Evolutionary conservation across 2,797 vertebrate genomes (phyloP).

Genomic region (Dryobates pubescens): DNA sequence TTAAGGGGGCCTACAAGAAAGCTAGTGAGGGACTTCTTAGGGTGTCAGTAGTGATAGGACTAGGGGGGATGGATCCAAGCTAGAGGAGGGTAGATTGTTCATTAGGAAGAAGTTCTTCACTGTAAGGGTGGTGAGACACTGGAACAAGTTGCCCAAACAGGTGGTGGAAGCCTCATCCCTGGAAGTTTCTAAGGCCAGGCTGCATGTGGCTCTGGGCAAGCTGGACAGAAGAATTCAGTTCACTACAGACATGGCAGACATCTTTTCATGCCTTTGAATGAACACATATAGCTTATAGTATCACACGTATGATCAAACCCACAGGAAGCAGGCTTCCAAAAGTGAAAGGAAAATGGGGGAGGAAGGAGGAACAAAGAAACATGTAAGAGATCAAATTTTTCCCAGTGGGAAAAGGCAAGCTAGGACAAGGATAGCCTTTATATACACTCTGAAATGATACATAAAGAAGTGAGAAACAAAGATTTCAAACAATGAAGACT

Average conservation of each 20-base stretch:
- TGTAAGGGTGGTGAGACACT: too few species aligned
- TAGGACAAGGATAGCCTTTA: background rate
- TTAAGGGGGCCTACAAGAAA: too few species aligned
- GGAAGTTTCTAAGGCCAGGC: too few species aligned
- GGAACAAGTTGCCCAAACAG: too few species aligned
- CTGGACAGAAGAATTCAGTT: background rate
- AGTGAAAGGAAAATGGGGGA: background rate
- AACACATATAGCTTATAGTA: background rate
- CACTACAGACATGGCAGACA: background rate
- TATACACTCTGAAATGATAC: background rate
- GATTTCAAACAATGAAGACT: background rate
- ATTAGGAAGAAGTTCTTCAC: too few species aligned
- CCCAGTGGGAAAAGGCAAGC: background rate
- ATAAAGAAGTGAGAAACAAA: background rate
- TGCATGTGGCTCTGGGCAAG: too few species aligned
- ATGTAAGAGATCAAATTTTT: background rate
- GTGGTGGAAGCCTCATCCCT: too few species aligned
- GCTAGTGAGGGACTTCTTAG: too few species aligned
- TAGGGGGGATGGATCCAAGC: too few species aligned
- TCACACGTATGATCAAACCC: background rate
- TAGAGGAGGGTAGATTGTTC: too few species aligned
- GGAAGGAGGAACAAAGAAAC: slow-evolving; percentile 2
- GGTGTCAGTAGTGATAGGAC: too few species aligned
- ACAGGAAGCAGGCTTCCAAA: background rate
- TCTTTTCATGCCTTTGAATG: background rate